phyloP scores from a whole-genome alignment of 2,113 vertebrate species.

The Planiliza haematocheilus region DNA sequence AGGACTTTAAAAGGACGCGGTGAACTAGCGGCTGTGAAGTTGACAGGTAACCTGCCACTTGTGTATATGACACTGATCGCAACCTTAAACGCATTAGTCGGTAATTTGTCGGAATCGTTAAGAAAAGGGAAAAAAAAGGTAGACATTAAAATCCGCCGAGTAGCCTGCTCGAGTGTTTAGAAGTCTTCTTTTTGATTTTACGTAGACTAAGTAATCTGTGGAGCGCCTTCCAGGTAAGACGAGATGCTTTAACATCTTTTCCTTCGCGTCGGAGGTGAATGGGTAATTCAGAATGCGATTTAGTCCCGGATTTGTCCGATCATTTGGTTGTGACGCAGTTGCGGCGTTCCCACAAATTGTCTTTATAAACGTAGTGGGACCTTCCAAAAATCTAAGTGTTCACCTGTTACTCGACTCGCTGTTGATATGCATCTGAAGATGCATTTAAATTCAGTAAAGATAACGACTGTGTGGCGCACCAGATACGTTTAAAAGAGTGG shows the following conservation, averaged over 20 bases:
- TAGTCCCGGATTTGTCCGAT: neutral
- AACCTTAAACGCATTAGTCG: neutral
- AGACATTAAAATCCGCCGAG: neutral
- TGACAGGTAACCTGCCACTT: constrained; percentile 45
- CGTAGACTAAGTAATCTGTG: constrained; percentile 7
- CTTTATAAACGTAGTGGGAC: rapidly evolving
- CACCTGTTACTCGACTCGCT: neutral
- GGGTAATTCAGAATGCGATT: neutral
- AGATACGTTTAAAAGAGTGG: neutral
- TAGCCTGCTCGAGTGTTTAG: neutral
- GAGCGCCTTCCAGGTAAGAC: constrained; percentile 66
- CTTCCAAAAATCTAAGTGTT: rapidly evolving
- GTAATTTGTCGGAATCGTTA: neutral
- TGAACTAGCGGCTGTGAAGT: constrained; percentile 6
- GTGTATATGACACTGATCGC: neutral
- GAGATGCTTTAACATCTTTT: neutral
- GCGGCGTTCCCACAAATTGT: neutral
- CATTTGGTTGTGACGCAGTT: constrained; percentile 56
- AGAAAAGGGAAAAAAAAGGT: neutral
- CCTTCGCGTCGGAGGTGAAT: neutral
- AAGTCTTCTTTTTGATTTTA: constrained; percentile 14
- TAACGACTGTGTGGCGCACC: neutral
- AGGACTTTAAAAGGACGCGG: constrained; percentile 74
- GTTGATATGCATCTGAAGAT: neutral
- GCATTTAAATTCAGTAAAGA: neutral